Evolutionary conservation across 2,797 vertebrate species (phyloP), one percentile per base, ranked within the genome.

Genomic region (Malurus splendens): DNA sequence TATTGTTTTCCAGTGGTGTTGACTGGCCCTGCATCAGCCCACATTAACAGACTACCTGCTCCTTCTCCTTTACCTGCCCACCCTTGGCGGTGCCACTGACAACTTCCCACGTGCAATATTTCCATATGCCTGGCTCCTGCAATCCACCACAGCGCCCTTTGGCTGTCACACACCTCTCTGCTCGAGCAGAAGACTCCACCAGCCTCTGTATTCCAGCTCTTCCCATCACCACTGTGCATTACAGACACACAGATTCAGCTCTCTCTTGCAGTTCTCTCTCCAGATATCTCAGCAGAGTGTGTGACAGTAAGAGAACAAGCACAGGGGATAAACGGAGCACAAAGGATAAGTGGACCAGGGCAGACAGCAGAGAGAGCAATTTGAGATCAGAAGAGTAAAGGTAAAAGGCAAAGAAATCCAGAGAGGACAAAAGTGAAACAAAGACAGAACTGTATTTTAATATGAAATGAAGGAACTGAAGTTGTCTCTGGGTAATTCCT

Each of bases 121-220:
- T 76, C 51, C 16, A 10, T 1, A 13, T 12, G 7, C n/a, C 16
- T 42, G 32, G 14, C 0, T 0, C 14, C 14, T 3, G 4, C 19
- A 28, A 6, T 12, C 3, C 39, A 32, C 12, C 15, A 19, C 1
- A 1, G 38, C 17, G 24, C 7, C 11, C 38, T 66, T 59, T 41
- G 28, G 4, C 24, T 6, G 1, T 41, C 57, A 56, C 41, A 36
- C 25, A 28, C 12, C 16, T 55, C 44, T 4, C 15, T 62, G 55
- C 14, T 14, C 14, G 0, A 8, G 23, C 7, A 8, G 14, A 56
- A 30, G 18, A 4, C 24, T 61, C 22, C 39, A 33, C 4, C 18
- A 57, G 14, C 10, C 51, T 67, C 18, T 39, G 3, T 14, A 20
- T 17, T 47, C 39, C 25, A 9, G 8, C 14, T 64, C 13, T 64